A percentile compares a stretch with the other conserved stretches of the same genome.
phyloP scores from a whole-genome alignment of 92 coral and sea anemone species.

The Diadumene lineata region DNA sequence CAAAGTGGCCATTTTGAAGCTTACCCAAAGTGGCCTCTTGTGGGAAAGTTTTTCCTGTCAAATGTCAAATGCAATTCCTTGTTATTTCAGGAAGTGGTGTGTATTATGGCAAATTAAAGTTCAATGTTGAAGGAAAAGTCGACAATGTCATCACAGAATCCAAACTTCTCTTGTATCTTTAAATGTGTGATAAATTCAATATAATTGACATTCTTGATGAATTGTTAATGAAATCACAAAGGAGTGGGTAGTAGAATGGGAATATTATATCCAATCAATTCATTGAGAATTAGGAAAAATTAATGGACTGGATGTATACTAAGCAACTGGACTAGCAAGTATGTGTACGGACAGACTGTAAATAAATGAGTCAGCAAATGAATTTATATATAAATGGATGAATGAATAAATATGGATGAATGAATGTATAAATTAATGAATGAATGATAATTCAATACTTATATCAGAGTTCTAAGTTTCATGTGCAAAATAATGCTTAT shows the following conservation, averaged over 20 bases:
- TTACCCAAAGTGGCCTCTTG: neutral
- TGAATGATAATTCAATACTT: too few relatives aligned
- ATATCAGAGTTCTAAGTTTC: too few relatives aligned
- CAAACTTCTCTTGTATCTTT: constrained; percentile 80
- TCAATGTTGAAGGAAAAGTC: constrained; percentile 55
- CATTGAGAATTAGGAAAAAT: neutral
- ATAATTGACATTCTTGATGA: neutral
- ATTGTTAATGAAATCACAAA: neutral
- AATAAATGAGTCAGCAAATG: neutral
- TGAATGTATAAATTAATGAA: neutral
- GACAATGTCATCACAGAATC: constrained; percentile 80
- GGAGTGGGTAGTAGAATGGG: neutral
- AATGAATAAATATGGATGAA: neutral
- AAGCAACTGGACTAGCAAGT: neutral
- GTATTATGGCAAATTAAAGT: constrained; percentile 84
- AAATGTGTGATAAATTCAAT: too few relatives aligned
- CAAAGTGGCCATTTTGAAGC: neutral
- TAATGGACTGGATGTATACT: neutral
- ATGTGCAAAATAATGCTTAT: too few relatives aligned
- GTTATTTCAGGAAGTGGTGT: constrained; percentile 79
- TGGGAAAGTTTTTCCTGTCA: too few relatives aligned
- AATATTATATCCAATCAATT: too few relatives aligned
- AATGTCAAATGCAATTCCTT: too few relatives aligned
- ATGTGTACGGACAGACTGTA: neutral
- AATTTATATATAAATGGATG: neutral